These are phyloP conservation scores for Hymenochirus boettgeri DNA, from an alignment of 2,113 vertebrate genomes.

Conservation along the genomic window DNA sequence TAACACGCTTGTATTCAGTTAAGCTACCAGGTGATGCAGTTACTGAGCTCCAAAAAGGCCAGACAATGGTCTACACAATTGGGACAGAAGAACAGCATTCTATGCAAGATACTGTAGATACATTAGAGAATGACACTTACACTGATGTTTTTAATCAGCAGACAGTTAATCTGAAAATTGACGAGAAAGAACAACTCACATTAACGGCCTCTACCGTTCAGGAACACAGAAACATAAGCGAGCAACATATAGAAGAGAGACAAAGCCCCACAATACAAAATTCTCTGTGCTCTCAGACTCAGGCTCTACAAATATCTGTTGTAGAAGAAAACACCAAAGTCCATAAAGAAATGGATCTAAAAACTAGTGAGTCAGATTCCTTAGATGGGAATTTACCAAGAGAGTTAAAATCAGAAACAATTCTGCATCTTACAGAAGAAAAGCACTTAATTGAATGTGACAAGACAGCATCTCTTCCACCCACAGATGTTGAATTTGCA, in stretches of 20 bases:
- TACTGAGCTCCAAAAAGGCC: constrained; percentile 46
- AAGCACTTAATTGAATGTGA: constrained; percentile 50
- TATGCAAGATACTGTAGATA: constrained; percentile 52
- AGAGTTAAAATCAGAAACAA: constrained; percentile 49
- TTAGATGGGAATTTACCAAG: constrained; percentile 43
- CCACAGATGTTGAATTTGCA: constrained; percentile 28
- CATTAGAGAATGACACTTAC: constrained; percentile 49
- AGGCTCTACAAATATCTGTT: constrained; percentile 19
- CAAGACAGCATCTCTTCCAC: constrained; percentile 43
- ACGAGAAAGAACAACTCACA: constrained; percentile 54
- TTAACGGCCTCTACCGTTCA: constrained; percentile 57
- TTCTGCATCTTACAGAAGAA: constrained; percentile 58
- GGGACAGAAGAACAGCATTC: constrained; percentile 57
- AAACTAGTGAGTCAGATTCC: constrained; percentile 44
- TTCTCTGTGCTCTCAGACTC: neutral
- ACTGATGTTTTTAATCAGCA: constrained; percentile 56
- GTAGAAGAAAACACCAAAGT: constrained; percentile 25
- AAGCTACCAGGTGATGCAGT: constrained; percentile 61
- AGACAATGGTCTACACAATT: constrained; percentile 62
- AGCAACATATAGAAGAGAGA: constrained; percentile 61
- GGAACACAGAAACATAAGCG: constrained; percentile 58
- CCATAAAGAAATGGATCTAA: constrained; percentile 32
- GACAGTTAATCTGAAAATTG: constrained; percentile 53
- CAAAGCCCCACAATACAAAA: constrained; percentile 46
- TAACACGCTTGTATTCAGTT: constrained; percentile 68